These are phyloP conservation scores for Corythaixoides concolor DNA, from an alignment of 2,113 vertebrate genomes.

Conservation along the genomic window DNA sequence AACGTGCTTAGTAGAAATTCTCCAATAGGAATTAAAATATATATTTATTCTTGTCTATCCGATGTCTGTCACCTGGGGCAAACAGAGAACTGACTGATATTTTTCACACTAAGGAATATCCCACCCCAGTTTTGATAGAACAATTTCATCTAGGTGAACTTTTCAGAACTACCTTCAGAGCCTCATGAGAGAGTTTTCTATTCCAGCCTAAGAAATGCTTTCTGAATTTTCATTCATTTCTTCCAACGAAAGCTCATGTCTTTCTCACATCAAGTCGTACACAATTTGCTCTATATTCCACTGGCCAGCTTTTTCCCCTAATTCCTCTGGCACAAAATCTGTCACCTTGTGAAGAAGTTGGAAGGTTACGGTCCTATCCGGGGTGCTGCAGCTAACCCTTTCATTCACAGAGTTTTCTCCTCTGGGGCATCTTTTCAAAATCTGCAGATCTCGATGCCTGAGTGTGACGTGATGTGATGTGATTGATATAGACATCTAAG, in stretches of 20 bases:
- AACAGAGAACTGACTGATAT: background rate
- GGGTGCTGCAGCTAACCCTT: background rate
- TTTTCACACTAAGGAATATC: background rate
- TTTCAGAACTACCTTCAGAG: background rate
- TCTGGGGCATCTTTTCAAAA: background rate
- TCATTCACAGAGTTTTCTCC: background rate
- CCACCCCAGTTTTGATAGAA: background rate
- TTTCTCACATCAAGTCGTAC: background rate
- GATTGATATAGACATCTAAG: background rate
- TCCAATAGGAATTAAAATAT: background rate
- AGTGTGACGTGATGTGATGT: background rate
- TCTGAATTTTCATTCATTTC: background rate
- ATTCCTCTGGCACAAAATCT: background rate
- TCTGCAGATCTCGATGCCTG: fast-evolving
- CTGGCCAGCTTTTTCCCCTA: fast-evolving
- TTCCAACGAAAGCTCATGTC: background rate
- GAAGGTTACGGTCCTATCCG: background rate
- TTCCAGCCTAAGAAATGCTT: background rate
- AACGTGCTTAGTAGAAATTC: background rate
- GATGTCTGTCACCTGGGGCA: background rate
- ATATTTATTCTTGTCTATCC: background rate
- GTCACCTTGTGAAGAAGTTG: background rate
- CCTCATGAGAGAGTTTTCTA: background rate
- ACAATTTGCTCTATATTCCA: background rate
- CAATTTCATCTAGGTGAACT: background rate